Evolutionary conservation across 2,113 vertebrate species (phyloP), one percentile per base, ranked within the genome.

Genomic region (Rhadina sibilatrix): DNA sequence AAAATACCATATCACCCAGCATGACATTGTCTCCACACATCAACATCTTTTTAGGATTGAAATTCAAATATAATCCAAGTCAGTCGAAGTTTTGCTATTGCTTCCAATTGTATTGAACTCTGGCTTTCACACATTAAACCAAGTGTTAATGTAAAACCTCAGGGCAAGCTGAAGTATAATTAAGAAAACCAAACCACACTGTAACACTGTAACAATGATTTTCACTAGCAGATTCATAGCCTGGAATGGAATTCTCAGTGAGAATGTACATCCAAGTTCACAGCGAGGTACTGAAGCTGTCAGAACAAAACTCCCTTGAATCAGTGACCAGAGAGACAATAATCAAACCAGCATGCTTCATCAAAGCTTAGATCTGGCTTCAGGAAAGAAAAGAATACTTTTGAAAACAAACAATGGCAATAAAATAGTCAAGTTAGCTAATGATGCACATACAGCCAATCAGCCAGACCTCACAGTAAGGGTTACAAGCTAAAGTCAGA

Each of bases 71-170:
- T 5, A 83, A 81, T 28, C n/a, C 52, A 80, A 89, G 72, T 60
- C 40, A 68, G 40, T 57, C 72, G 72, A 95, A 92, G 72, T 83
- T 94, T 53, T 93, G 88, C 76, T 84, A 30, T n/a, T 90, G 56
- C 64, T 94, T 95, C 65, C 85, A 94, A 83, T n/a, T 0, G 0
- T 66, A 93, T 7, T n/a, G 49, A 90, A 42, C 56, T 90, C 71
- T 88, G 82, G 75, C 47, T 86, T 83, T 87, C 71, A 78, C 60
- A 75, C 60, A 57, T 69, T 61, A 87, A 92, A 65, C 15, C 10
- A n/a, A 68, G 37, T 6, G 23, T 79, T 89, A 75, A 78, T 44
- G 8, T 50, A 84, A 81, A 56, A 87, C 76, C 89, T 93, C 56
- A 59, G 72, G 72, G 63, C 1, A 1, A 92, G 75, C 17, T 70